Percentiles rank a stretch among this genome's conserved stretches.
Conservation (phyloP, 2,113 vertebrate species). For the Scartelaos histophorus region DNA sequence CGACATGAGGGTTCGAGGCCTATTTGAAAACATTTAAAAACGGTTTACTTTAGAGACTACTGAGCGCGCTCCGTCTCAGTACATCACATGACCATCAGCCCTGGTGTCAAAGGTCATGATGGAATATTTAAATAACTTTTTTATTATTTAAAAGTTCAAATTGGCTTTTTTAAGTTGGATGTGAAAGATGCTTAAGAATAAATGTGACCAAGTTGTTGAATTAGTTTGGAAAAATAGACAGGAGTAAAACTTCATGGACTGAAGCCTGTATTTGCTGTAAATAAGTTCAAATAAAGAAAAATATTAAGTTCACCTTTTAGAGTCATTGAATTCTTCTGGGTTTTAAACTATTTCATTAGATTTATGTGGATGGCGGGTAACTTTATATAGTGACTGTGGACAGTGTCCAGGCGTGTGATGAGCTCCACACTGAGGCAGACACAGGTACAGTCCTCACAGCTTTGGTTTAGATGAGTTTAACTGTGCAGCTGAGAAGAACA, state of each 20-base stretch:
- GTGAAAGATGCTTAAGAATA: neutral
- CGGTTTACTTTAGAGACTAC: conserved; percentile 29
- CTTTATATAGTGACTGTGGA: neutral
- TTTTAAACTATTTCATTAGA: neutral
- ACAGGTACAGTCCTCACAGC: no score
- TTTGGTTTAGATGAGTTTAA: no score
- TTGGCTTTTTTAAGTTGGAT: neutral
- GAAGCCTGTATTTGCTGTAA: conserved; percentile 3
- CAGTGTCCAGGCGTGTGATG: neutral
- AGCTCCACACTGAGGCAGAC: no score
- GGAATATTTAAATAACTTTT: neutral
- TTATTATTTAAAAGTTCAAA: neutral
- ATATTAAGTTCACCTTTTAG: neutral
- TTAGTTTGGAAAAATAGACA: neutral
- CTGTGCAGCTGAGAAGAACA: no score
- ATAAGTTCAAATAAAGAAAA: neutral
- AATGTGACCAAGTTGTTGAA: neutral
- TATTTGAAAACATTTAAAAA: conserved; percentile 36
- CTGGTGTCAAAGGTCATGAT: conserved; percentile 38
- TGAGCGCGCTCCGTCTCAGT: conserved; percentile 60
- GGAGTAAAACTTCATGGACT: neutral
- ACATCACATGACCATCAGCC: conserved; percentile 33
- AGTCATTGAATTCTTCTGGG: neutral
- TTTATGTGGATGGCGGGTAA: no score
- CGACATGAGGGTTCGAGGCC: conserved; percentile 55